A percentile compares a stretch with the other conserved stretches of the same genome.
Conservation (phyloP, 2,113 vertebrate genomes). For the Thamnaconus septentrionalis region DNA sequence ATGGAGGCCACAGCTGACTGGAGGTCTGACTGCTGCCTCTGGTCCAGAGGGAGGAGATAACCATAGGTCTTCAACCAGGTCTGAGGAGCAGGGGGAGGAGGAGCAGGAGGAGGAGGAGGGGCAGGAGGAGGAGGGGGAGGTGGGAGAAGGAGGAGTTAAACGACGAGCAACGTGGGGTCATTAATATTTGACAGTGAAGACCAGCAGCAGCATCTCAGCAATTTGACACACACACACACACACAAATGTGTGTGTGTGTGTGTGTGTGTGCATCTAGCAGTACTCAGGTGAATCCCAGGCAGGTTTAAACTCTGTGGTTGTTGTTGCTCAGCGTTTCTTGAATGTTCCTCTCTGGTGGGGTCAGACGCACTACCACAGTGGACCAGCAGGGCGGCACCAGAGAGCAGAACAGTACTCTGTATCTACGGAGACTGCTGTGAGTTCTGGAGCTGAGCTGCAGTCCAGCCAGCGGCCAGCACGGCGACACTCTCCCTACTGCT, state of each 20-base stretch:
- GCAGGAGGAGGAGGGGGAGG: neutral
- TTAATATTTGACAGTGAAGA: constrained; percentile 50
- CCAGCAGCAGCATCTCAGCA: neutral
- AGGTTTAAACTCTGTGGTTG: neutral
- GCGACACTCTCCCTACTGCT: neutral
- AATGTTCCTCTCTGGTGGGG: neutral
- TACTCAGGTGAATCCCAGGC: constrained; percentile 1
- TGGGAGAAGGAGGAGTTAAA: neutral
- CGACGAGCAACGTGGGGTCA: constrained; percentile 22
- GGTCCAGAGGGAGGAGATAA: constrained; percentile 86
- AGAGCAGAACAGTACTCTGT: too few relatives aligned
- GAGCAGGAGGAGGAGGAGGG: neutral
- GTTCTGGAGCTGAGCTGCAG: too few relatives aligned
- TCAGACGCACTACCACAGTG: too few relatives aligned
- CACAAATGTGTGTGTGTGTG: too few relatives aligned
- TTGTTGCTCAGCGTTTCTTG: constrained; percentile 1
- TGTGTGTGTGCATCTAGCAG: neutral
- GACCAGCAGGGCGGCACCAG: too few relatives aligned
- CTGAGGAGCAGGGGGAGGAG: constrained; percentile 55
- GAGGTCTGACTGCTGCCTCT: constrained; percentile 87
- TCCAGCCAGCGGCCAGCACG: too few relatives aligned
- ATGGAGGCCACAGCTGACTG: constrained; percentile 89
- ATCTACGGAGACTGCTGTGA: too few relatives aligned
- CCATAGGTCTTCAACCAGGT: constrained; percentile 91
- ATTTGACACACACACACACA: too few relatives aligned